A percentile compares a stretch with the other conserved stretches of the same genome.
These are phyloP conservation scores for Drosophila trapezifrons DNA, from an alignment of 1,140 invertebrate species.

Conservation along the genomic window DNA sequence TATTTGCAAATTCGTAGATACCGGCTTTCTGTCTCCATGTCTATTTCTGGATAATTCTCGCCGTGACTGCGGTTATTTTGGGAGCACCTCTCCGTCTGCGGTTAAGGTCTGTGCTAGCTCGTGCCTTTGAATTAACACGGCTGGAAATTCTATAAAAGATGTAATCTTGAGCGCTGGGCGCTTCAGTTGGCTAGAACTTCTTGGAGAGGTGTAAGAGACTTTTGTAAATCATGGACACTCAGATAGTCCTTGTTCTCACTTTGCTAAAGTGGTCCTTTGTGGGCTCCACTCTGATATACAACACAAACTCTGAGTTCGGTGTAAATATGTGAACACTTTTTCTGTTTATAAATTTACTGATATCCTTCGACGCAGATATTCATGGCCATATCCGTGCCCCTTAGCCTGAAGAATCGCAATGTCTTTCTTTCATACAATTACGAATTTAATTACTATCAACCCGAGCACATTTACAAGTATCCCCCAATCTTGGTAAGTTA, in stretches of 20 bases:
- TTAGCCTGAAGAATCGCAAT: slow-evolving; percentile 88
- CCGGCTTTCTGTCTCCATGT: background rate
- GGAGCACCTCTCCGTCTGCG: background rate
- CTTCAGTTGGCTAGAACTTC: slow-evolving; percentile 15
- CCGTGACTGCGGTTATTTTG: slow-evolving; percentile 31
- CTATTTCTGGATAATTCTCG: slow-evolving; percentile 12
- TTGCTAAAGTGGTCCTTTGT: background rate
- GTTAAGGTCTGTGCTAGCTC: slow-evolving; percentile 7
- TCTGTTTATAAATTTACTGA: background rate
- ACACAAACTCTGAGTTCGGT: slow-evolving; percentile 48
- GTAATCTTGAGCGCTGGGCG: slow-evolving; percentile 17
- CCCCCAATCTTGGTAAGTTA: slow-evolving; percentile 70
- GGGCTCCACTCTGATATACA: slow-evolving; percentile 18
- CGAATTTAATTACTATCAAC: slow-evolving; percentile 88
- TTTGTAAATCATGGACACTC: slow-evolving; percentile 2
- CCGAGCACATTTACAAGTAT: slow-evolving; percentile 65
- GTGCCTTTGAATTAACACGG: slow-evolving; percentile 20
- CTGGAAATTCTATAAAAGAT: slow-evolving; percentile 22
- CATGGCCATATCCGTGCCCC: slow-evolving; percentile 88
- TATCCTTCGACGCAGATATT: slow-evolving; percentile 84
- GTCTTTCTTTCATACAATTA: slow-evolving; percentile 90
- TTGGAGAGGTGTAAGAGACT: slow-evolving; percentile 1
- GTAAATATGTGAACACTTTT: slow-evolving; percentile 5
- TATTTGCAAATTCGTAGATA: slow-evolving; percentile 42
- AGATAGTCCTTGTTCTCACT: background rate